Percentiles rank a stretch among this genome's conserved stretches.
phyloP scores from a whole-genome alignment of 2,888 invertebrate genomes.

The Theretra japonica region DNA sequence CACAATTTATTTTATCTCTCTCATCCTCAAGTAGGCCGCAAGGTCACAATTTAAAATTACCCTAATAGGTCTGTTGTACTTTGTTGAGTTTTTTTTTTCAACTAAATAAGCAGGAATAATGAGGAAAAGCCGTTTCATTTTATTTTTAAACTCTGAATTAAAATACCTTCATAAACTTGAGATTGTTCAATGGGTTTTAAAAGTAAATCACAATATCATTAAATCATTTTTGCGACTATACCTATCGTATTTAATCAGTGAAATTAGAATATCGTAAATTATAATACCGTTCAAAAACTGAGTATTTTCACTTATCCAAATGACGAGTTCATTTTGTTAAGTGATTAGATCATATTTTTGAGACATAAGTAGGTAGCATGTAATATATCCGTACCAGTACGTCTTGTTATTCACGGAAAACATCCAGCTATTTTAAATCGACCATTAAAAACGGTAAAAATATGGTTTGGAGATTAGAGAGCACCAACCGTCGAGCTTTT shows the following conservation, averaged over 20 bases:
- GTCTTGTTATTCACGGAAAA: too few species aligned
- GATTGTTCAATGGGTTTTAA: background rate
- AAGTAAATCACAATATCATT: too few species aligned
- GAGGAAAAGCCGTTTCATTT: background rate
- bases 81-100: background rate
- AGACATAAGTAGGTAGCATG: too few species aligned
- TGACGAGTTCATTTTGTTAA: too few species aligned
- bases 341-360: too few species aligned
- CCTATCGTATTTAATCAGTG: too few species aligned
- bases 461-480: background rate
- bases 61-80: conserved; percentile 7
- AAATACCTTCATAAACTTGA: background rate
- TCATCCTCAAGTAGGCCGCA: background rate
- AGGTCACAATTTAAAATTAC: conserved; percentile 8
- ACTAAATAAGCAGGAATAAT: conserved; percentile 12
- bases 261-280: too few species aligned
- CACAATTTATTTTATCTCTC: background rate
- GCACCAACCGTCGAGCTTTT: background rate
- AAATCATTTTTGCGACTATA: too few species aligned
- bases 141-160: background rate
- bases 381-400: too few species aligned
- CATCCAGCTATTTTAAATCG: background rate
- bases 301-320: too few species aligned
- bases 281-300: too few species aligned
- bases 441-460: background rate